Base-by-base conservation (phyloP, 2,888 invertebrate species). In the Tenthredo amoena region DNA sequence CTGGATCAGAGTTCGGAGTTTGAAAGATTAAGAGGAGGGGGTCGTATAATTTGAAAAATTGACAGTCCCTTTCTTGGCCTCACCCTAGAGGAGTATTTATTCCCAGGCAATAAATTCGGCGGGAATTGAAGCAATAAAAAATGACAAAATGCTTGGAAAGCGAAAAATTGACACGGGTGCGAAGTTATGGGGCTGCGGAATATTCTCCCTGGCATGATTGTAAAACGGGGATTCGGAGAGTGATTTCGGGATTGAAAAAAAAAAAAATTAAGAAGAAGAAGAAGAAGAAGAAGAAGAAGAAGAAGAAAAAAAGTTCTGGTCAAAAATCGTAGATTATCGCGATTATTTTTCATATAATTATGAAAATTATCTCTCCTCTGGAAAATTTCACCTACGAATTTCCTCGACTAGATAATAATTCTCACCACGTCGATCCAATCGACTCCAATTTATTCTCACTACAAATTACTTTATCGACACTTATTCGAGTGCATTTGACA, bases 401-500 rank as follows among this genome's bases (percentile, higher is more conserved):
- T 47, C 0, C 12, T 47, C 47, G 0, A 2, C 9, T 47, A 12
- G 47, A 3, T 3, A 15, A 47, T 26, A 47, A 47, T 47, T 47
- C 12, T 12, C 47, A 15, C 34, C 68, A 15, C 68, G 68, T 68
- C 68, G 43, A 18, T 26, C 21, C 10, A 47, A 47, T 6, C 55
- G 4, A 55, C 15, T 76, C 10, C 9, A 31, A 77, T 77, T 77
- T 1, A 77, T 77, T 77, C 34, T 55, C 31, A 7, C 31, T 55
- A 34, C 9, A 43, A 43, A 77, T 50, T 77, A 55, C 47, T 47
- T 47, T 10, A 47, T 31, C 76, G 47, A 76, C n/a, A 9, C 47
- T 76, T n/a, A 21, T 76, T 55, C 77, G 77, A 55, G 34, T 77
- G 77, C 47, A 77, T 50, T 77, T 55, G 77, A 77, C 77, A 77